Evolutionary conservation across 1,140 invertebrate species (phyloP).

Genomic region (Oedothorax gibbosus): DNA sequence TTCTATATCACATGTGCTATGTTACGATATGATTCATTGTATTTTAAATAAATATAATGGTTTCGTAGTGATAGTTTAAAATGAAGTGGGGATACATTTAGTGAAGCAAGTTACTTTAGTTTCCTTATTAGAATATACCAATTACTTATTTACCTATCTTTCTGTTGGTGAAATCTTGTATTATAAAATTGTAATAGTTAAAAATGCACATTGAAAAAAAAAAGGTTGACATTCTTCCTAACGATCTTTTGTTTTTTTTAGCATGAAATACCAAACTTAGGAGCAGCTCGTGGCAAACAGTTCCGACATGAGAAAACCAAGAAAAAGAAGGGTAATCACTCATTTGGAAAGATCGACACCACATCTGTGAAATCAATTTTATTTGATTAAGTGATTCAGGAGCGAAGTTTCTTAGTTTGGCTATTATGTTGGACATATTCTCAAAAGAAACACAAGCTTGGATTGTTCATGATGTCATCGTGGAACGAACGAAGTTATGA

Average conservation of each 20-base stretch:
- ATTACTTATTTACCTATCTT: neutral
- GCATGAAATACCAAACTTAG: slow-evolving; percentile 23
- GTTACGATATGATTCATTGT: too few relatives aligned
- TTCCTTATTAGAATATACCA: neutral
- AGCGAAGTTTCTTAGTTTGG: too few relatives aligned
- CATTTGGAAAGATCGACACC: slow-evolving; percentile 43
- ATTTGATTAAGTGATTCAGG: slow-evolving; percentile 26
- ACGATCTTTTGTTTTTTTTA: neutral
- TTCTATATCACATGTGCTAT: too few relatives aligned
- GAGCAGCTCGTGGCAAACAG: slow-evolving; percentile 4
- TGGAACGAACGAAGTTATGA: too few relatives aligned
- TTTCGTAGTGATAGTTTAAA: neutral
- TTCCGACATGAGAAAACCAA: slow-evolving; percentile 53
- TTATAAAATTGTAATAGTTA: neutral
- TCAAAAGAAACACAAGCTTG: too few relatives aligned
- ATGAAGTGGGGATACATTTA: neutral
- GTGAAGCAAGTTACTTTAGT: neutral
- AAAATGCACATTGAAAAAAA: neutral
- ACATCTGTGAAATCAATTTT: slow-evolving; percentile 39
- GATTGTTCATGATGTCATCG: too few relatives aligned
- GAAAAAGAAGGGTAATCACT: slow-evolving; percentile 30
- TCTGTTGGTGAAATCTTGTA: neutral
- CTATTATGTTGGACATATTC: too few relatives aligned
- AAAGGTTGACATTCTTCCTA: neutral
- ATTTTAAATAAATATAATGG: too few relatives aligned